These are phyloP conservation scores for Archocentrus centrarchus DNA, from an alignment of 2,113 vertebrate species.

Conservation along the genomic window DNA sequence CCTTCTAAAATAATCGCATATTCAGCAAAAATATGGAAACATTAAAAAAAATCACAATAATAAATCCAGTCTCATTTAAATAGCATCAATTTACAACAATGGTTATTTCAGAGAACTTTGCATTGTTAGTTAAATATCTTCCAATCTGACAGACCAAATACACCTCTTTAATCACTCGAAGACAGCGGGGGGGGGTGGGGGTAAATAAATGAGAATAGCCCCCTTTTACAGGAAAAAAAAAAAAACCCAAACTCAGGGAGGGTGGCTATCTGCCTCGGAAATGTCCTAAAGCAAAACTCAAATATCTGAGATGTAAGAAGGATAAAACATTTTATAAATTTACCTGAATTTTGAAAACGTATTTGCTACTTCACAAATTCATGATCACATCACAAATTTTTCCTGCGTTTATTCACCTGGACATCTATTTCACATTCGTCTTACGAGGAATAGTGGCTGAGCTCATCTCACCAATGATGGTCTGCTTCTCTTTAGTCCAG, in stretches of 20 bases:
- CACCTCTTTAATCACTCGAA: not conserved
- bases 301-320: not conserved
- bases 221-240: not conserved
- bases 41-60: too few relatives aligned
- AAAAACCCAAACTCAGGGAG: not conserved
- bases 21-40: too few relatives aligned
- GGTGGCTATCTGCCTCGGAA: too few relatives aligned
- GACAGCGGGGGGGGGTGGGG: not conserved
- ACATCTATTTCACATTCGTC: not conserved
- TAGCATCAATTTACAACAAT: not conserved
- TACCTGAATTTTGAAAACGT: not conserved
- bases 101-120: not conserved
- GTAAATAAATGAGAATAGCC: not conserved
- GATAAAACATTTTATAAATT: not conserved
- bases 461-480: not conserved
- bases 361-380: not conserved
- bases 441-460: not conserved
- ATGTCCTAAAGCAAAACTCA: not conserved
- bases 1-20: not conserved
- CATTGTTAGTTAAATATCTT: not conserved
- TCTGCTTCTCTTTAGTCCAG: not conserved
- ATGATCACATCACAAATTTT: not conserved
- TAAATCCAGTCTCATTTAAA: not conserved
- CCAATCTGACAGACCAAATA: not conserved
- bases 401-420: not conserved